Percentiles rank a stretch among this genome's conserved stretches.
Conservation (phyloP, 1,140 invertebrate genomes). For the Drosophila sp. region DNA sequence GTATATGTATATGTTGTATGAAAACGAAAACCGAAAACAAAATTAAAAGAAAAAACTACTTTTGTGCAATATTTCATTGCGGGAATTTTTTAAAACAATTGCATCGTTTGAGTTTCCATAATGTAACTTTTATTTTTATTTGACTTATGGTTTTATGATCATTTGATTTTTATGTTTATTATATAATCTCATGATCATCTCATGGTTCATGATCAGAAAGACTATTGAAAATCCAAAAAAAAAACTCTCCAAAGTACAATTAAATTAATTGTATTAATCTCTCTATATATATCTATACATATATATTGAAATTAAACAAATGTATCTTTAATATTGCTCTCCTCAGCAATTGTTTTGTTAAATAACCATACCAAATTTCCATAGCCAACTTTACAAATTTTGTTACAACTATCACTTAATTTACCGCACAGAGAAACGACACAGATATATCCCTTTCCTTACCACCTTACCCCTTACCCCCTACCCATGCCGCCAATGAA, state of each 20-base stretch:
- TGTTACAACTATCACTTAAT: constrained; percentile 31
- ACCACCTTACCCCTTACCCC: not conserved
- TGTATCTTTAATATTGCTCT: not conserved
- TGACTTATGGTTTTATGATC: not conserved
- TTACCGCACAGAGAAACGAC: not conserved
- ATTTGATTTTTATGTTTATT: no score
- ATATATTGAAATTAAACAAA: not conserved
- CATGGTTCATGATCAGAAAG: not conserved
- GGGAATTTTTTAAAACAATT: constrained; percentile 50
- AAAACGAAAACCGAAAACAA: not conserved
- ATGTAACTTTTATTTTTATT: not conserved
- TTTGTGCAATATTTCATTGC: constrained; percentile 56
- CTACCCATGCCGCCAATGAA: constrained; percentile 32
- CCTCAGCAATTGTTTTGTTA: constrained; percentile 41
- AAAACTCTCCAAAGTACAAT: not conserved
- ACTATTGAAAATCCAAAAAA: not conserved
- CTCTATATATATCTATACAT: not conserved
- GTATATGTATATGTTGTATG: constrained; percentile 32
- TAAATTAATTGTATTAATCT: not conserved
- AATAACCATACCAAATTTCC: constrained; percentile 16
- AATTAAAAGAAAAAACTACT: not conserved
- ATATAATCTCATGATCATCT: not conserved
- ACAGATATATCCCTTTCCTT: not conserved
- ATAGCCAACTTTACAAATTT: constrained; percentile 41
- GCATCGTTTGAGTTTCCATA: not conserved